These are phyloP conservation scores for Theocolax elegans DNA, from an alignment of 1,140 invertebrate genomes.

Conservation along the genomic window DNA sequence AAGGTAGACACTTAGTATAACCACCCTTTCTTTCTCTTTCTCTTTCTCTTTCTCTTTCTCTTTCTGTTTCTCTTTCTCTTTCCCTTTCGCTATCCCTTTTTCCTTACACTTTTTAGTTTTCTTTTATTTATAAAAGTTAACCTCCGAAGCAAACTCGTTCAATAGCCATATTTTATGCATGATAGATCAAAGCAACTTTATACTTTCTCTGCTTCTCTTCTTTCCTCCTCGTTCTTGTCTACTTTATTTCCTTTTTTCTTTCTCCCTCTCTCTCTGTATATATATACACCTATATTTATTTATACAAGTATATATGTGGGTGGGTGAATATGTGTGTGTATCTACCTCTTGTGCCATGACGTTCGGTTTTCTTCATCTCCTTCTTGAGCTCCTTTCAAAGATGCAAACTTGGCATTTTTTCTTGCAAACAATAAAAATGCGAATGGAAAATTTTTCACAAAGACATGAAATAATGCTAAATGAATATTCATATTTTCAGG, in stretches of 20 bases:
- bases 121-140: constrained; percentile 31
- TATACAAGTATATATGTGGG: no score
- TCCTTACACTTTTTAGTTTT: constrained; percentile 6
- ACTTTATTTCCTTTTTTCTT: not conserved
- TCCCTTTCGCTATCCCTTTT: constrained; percentile 10
- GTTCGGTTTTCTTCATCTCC: not conserved
- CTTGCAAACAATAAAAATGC: not conserved
- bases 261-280: not conserved
- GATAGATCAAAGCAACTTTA: constrained; percentile 41
- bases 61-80: not conserved
- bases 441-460: no score
- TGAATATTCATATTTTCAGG: no score
- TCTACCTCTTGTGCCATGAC: not conserved
- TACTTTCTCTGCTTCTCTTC: constrained; percentile 17
- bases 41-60: not conserved
- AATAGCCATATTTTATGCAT: constrained; percentile 46
- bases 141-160: constrained; percentile 9
- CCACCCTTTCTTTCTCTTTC: not conserved
- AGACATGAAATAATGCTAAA: not conserved
- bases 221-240: not conserved
- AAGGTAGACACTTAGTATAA: not conserved
- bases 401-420: constrained; percentile 1
- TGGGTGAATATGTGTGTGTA: not conserved
- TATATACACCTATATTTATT: no score
- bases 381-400: not conserved